Evolutionary conservation across 2,888 invertebrate genomes (phyloP).

Genomic region (Polydrusus cervinus): DNA sequence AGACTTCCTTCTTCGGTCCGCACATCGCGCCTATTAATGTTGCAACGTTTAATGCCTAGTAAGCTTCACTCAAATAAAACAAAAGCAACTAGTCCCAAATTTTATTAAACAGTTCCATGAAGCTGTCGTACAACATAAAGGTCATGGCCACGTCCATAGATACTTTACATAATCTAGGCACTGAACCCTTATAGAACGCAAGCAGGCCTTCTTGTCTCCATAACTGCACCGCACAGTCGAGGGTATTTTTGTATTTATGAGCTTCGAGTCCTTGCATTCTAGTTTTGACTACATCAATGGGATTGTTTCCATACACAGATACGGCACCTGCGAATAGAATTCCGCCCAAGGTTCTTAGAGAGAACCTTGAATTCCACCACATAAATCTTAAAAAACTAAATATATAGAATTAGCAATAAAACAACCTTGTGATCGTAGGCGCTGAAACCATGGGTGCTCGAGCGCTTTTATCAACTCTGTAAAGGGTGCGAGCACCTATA

Average conservation of each 20-base stretch:
- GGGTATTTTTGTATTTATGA: conserved; percentile 92
- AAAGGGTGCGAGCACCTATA: no score
- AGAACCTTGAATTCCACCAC: no score
- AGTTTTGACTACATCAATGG: conserved; percentile 98
- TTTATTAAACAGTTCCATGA: conserved; percentile 96
- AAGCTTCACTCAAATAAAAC: no score
- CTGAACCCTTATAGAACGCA: conserved; percentile 99
- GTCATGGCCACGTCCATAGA: conserved; percentile 99
- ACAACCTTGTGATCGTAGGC: no score
- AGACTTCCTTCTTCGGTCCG: no score
- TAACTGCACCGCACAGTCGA: conserved; percentile 93
- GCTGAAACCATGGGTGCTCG: no score
- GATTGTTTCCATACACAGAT: conserved; percentile 98
- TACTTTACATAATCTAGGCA: conserved; percentile 95
- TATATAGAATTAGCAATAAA: no score
- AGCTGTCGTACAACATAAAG: conserved; percentile 99
- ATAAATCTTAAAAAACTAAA: no score
- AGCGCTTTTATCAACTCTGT: no score
- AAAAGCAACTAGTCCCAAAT: conserved; percentile 77
- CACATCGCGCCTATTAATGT: no score
- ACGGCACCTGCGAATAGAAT: conserved; percentile 76
- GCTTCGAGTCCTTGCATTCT: conserved; percentile 99
- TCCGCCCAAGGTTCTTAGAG: no score
- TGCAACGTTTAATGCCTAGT: no score
- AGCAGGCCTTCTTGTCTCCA: conserved; percentile 93